Evolutionary conservation across 2,113 vertebrate genomes (phyloP).

Genomic region (Micromys minutus): DNA sequence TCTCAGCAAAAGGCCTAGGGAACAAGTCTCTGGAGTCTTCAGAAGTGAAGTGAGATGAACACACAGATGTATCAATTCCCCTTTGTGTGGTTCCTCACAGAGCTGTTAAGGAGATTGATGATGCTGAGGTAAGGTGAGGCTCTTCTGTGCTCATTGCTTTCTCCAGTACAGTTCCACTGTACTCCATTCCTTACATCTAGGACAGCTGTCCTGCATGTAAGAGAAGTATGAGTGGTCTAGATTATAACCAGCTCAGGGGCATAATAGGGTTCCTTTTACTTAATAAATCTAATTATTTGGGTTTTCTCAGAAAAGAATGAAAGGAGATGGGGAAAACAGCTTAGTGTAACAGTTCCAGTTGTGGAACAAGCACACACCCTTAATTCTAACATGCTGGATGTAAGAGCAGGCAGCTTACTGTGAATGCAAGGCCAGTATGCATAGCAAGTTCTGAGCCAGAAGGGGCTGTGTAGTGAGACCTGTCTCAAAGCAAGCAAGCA

Average conservation of each 20-base stretch:
- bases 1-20: conserved; percentile 17
- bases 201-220: background rate
- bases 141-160: background rate
- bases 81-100: background rate
- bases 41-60: background rate
- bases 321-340: background rate
- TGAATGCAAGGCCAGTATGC: background rate
- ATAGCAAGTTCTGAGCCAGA: background rate
- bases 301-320: background rate
- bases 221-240: background rate
- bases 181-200: background rate
- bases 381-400: background rate
- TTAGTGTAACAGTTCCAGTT: background rate
- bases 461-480: background rate
- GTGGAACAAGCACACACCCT: background rate
- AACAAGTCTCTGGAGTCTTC: background rate
- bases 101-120: background rate
- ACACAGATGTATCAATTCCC: background rate
- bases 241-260: background rate
- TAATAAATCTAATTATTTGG: background rate
- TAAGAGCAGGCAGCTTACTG: background rate
- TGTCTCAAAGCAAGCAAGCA: background rate
- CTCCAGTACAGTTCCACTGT: background rate
- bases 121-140: background rate
- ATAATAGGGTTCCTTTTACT: background rate